These are phyloP conservation scores for Coleophora flavipennella DNA, from an alignment of 2,888 invertebrate species.

Conservation along the genomic window DNA sequence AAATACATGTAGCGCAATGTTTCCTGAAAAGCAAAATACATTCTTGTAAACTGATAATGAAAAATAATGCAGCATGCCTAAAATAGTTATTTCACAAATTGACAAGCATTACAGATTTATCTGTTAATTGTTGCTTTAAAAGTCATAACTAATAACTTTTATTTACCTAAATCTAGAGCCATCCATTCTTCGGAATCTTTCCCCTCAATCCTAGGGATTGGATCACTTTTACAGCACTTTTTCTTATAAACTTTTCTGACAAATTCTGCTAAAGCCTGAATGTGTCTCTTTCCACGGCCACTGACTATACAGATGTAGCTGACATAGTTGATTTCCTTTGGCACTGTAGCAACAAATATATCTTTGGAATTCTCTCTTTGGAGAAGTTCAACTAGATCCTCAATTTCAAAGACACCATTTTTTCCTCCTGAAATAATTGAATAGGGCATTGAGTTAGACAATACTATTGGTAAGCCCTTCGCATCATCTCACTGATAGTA, in stretches of 20 bases:
- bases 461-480: too few relatives aligned
- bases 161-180: slow-evolving; percentile 88
- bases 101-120: too few relatives aligned
- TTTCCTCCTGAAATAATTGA: slow-evolving; percentile 77
- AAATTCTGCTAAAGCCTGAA: slow-evolving; percentile 81
- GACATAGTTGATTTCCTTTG: slow-evolving; percentile 82
- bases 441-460: background rate
- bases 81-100: too few relatives aligned
- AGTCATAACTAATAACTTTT: slow-evolving; percentile 5
- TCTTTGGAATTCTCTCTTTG: slow-evolving; percentile 83
- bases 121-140: background rate
- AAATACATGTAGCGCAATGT: slow-evolving; percentile 93
- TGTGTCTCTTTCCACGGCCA: slow-evolving; percentile 81
- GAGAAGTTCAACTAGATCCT: slow-evolving; percentile 85
- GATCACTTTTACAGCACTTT: slow-evolving; percentile 75
- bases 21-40: slow-evolving; percentile 75
- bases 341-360: slow-evolving; percentile 85
- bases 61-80: too few relatives aligned
- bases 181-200: slow-evolving; percentile 85
- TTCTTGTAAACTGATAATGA: too few relatives aligned
- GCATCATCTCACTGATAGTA: too few relatives aligned
- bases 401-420: slow-evolving; percentile 89
- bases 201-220: slow-evolving; percentile 84
- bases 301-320: slow-evolving; percentile 88
- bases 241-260: slow-evolving; percentile 83